These are phyloP conservation scores for Spondyliosoma cantharus DNA, from an alignment of 2,797 vertebrate genomes.

Conservation along the genomic window DNA sequence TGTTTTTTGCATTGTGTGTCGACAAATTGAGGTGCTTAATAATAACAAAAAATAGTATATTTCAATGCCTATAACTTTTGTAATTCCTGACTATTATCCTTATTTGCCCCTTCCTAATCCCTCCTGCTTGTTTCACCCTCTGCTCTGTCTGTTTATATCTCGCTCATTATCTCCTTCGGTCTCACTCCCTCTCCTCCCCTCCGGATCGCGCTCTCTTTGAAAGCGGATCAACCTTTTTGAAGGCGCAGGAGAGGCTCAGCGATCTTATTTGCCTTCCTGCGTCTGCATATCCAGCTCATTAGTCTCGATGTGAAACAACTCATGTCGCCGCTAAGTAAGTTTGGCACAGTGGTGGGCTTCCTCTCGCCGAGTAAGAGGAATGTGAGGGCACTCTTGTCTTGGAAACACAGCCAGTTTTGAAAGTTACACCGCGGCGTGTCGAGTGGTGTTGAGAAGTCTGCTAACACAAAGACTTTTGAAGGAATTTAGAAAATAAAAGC, in stretches of 20 bases:
- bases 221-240: conserved; percentile 14
- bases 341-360: conserved; percentile 1
- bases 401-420: background rate
- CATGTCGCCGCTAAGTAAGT: conserved; percentile 34
- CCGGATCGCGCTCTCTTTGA: background rate
- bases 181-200: background rate
- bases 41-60: background rate
- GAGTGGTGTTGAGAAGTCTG: background rate
- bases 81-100: background rate
- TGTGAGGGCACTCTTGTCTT: background rate
- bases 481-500: background rate
- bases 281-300: conserved; percentile 41
- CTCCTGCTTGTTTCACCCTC: background rate
- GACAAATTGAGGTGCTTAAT: background rate
- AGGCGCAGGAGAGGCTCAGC: conserved; percentile 24
- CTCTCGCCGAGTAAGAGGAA: background rate
- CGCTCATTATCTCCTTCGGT: background rate
- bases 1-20: background rate
- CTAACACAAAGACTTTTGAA: background rate
- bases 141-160: background rate
- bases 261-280: conserved; percentile 31
- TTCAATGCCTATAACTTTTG: too few relatives aligned
- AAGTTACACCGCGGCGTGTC: background rate
- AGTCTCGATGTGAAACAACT: conserved; percentile 46
- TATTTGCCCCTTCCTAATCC: background rate